These are phyloP conservation scores for Trissoscelio sp. DNA, from an alignment of 2,888 invertebrate species.

Conservation along the genomic window DNA sequence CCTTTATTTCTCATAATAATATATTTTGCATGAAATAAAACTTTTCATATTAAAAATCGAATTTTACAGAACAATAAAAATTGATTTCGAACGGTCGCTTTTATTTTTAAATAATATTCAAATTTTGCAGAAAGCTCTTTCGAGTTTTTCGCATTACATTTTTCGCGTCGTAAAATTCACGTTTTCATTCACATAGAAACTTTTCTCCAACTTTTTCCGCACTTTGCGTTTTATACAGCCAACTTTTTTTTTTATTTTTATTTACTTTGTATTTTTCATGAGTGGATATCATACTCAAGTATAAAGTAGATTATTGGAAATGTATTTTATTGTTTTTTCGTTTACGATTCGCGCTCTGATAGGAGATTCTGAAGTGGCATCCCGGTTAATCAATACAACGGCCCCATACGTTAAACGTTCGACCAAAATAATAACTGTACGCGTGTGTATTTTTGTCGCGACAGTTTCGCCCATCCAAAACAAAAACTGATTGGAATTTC, in stretches of 20 bases:
- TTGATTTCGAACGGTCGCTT: neutral
- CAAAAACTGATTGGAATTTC: constrained; percentile 5
- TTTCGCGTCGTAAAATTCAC: constrained; percentile 53
- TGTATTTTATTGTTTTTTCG: constrained; percentile 55
- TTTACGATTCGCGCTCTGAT: constrained; percentile 26
- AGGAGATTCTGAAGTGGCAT: constrained; percentile 15
- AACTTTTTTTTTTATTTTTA: constrained; percentile 27
- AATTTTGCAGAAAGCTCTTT: constrained; percentile 30
- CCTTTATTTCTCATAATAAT: too few species aligned
- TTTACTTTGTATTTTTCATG: constrained; percentile 46
- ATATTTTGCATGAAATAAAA: too few species aligned
- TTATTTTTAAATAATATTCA: constrained; percentile 39
- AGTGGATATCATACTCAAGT: constrained; percentile 48
- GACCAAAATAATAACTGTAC: constrained; percentile 25
- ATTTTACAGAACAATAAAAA: constrained; percentile 10
- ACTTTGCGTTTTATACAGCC: constrained; percentile 39
- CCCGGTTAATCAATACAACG: constrained; percentile 45
- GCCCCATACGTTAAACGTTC: constrained; percentile 35
- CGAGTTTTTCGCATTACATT: constrained; percentile 35
- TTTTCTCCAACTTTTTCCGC: constrained; percentile 43
- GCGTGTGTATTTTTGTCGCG: neutral
- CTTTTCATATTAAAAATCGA: too few species aligned
- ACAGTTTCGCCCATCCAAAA: neutral
- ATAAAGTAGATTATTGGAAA: constrained; percentile 52
- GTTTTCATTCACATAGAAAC: constrained; percentile 48